Base-by-base conservation (phyloP, 2,888 invertebrate species). In the Hydraecia micacea region DNA sequence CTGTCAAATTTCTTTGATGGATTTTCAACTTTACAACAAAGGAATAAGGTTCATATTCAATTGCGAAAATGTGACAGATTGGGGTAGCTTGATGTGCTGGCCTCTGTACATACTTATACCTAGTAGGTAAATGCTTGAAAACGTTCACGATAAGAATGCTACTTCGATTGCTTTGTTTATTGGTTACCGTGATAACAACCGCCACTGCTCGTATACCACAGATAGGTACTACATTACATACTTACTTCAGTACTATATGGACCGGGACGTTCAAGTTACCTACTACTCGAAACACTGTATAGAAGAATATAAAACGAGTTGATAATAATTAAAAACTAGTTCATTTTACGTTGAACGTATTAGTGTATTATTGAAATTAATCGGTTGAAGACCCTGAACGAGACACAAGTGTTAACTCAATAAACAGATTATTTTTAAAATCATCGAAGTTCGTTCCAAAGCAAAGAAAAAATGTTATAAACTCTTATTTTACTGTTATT, bases 171-270 rank as follows among this genome's bases (percentile, higher is more conserved):
- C 28, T 67, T 73, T 84, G 71, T 75, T 75, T 86, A 71, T 75
- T 75, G 73, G 11, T 58, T 36, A 52, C 25, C 42, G 55, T 72
- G 84, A 84, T 83, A 86, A 86, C 84, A 79, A 74, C 55, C 46
- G 52, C 25, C 1, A 36, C n/a, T 42, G 42, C 52, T 79, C 15
- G 52, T 63, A 82, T 11, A 21, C 25, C 36, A 46, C 36, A 74
- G 75, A 73, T 73, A 77, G n/a, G 25, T n/a, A 58, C 28, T 36
- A 36, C 42, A 11, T 60, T 18, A 28, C 66, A 52, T 63, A 28
- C 62, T 21, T 52, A 73, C n/a, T 42, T 18, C 13, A 52, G 25
- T 39, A 21, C n/a, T 46, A 9, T 67, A 25, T n/a, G 25, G 8
- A 68, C 32, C 13, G 25, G 18, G 13, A 46, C 46, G 28, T 18